phyloP scores from a whole-genome alignment of 2,113 vertebrate species.

The Oryzias melastigma region DNA sequence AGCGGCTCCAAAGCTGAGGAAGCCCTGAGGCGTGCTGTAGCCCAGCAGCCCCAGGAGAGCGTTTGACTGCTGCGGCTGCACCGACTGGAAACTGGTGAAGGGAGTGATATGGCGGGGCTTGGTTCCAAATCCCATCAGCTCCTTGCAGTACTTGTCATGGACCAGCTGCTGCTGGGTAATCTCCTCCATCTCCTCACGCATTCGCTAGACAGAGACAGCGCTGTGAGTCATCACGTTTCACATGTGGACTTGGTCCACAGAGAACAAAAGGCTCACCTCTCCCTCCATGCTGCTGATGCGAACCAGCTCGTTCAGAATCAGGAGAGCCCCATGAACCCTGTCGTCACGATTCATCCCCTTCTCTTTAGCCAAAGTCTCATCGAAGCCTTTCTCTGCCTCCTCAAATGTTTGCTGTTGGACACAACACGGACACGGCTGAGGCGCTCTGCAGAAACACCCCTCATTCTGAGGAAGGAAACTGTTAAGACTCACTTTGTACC shows the following conservation, averaged over 20 bases:
- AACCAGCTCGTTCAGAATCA: slow-evolving; percentile 97
- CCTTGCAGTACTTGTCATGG: slow-evolving; percentile 97
- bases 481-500: slow-evolving; percentile 88
- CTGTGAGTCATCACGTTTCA: neutral
- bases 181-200: slow-evolving; percentile 98
- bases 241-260: neutral
- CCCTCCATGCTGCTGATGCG: slow-evolving; percentile 99
- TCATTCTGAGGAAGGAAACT: neutral
- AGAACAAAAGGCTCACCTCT: slow-evolving; percentile 82
- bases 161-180: slow-evolving; percentile 98
- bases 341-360: slow-evolving; percentile 98
- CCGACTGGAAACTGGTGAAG: slow-evolving; percentile 95
- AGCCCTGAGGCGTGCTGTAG: slow-evolving; percentile 89
- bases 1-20: slow-evolving; percentile 87
- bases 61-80: slow-evolving; percentile 93
- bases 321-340: slow-evolving; percentile 90
- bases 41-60: slow-evolving; percentile 94
- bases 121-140: slow-evolving; percentile 92
- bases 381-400: slow-evolving; percentile 96
- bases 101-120: slow-evolving; percentile 97
- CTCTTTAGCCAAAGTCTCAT: slow-evolving; percentile 95
- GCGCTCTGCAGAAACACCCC: neutral
- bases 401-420: slow-evolving; percentile 90
- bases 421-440: slow-evolving; percentile 5
- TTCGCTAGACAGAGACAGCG: slow-evolving; percentile 76